Conservation (phyloP, 2,797 vertebrate genomes). For the Pelobates cultripes region DNA sequence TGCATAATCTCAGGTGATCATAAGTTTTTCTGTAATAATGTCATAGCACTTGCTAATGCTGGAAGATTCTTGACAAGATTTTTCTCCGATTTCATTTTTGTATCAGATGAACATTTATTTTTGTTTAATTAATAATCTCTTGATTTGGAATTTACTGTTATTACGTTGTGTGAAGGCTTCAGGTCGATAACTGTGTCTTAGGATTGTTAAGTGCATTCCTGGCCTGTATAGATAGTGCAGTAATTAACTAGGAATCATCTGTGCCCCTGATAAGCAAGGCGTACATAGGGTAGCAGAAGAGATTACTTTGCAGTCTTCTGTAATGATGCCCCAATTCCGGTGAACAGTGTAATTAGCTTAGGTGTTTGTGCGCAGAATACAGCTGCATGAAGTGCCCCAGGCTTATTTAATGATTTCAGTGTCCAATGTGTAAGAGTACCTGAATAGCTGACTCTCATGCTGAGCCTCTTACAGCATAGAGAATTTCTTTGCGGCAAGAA, state of each 20-base stretch:
- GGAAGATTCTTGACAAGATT: no score
- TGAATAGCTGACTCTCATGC: neutral
- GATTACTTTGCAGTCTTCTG: constrained; percentile 32
- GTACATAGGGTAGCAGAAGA: constrained; percentile 13
- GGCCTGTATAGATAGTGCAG: neutral
- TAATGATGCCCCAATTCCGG: constrained; percentile 40
- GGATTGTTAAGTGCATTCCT: constrained; percentile 1
- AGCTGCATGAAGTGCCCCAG: constrained; percentile 18
- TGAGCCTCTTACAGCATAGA: constrained; percentile 3
- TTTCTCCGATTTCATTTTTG: no score
- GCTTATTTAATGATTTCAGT: constrained; percentile 22
- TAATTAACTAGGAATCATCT: constrained; percentile 36
- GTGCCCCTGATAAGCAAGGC: constrained; percentile 15
- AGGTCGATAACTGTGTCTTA: neutral
- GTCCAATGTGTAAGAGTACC: constrained; percentile 23
- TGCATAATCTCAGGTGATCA: neutral
- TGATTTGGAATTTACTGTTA: constrained; percentile 13
- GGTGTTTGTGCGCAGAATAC: constrained; percentile 2
- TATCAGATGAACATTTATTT: no score
- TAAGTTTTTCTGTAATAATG: no score
- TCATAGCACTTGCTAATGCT: no score
- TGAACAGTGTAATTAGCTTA: constrained; percentile 42
- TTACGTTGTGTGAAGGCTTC: neutral
- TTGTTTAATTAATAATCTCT: no score
- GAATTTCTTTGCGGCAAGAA: constrained; percentile 19